phyloP scores from a whole-genome alignment of 1,140 invertebrate genomes.

The Lordiphosa mommai region DNA sequence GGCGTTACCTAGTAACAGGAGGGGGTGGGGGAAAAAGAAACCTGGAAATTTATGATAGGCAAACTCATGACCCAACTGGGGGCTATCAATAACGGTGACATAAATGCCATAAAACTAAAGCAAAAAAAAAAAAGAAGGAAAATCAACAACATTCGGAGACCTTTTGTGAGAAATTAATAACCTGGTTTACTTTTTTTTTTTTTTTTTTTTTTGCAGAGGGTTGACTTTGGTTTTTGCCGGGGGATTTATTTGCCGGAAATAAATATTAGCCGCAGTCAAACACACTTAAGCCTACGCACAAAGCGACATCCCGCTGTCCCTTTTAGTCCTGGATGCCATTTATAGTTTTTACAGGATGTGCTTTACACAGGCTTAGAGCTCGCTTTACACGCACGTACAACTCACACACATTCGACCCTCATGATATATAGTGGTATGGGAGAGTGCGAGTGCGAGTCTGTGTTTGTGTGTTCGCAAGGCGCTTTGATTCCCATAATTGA shows the following conservation, averaged over 20 bases:
- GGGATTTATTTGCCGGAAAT: slow-evolving; percentile 79
- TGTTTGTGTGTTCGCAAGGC: slow-evolving; percentile 30
- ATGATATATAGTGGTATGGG: slow-evolving; percentile 23
- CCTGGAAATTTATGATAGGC: slow-evolving; percentile 64
- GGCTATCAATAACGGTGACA: slow-evolving; percentile 61
- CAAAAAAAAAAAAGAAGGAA: slow-evolving; percentile 7
- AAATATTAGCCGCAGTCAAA: slow-evolving; percentile 79
- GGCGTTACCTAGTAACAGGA: slow-evolving; percentile 33
- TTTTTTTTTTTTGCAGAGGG: slow-evolving; percentile 12
- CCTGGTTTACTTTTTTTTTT: slow-evolving; percentile 57
- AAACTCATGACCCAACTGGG: slow-evolving; percentile 11
- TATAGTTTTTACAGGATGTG: slow-evolving; percentile 54
- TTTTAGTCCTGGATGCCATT: slow-evolving; percentile 45
- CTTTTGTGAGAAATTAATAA: slow-evolving; percentile 75
- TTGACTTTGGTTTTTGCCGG: slow-evolving; percentile 25
- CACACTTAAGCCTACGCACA: slow-evolving; percentile 69
- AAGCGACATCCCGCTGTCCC: slow-evolving; percentile 14
- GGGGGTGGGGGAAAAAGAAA: slow-evolving; percentile 60
- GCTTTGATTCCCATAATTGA: slow-evolving; percentile 77
- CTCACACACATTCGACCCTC: slow-evolving; percentile 25
- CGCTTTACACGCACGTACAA: slow-evolving; percentile 66
- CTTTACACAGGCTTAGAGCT: slow-evolving; percentile 70
- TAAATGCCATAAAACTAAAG: slow-evolving; percentile 70
- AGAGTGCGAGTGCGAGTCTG: slow-evolving; percentile 2
- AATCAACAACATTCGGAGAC: slow-evolving; percentile 17